phyloP scores from a whole-genome alignment of 2,113 vertebrate genomes.

The Delphinapterus leucas region DNA sequence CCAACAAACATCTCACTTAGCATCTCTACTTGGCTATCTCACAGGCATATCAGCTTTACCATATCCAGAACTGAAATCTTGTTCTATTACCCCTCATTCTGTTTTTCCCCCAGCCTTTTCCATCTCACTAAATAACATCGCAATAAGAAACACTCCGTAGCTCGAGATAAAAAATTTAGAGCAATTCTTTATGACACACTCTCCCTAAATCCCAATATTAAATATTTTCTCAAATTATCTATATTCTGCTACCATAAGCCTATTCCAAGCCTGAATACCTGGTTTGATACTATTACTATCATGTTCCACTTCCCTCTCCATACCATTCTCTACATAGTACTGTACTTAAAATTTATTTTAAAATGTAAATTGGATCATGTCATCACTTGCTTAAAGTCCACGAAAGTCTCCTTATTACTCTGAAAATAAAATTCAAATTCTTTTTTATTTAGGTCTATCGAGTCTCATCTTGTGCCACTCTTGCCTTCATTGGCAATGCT shows the following conservation, averaged over 20 bases:
- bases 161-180: not conserved
- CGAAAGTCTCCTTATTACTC: not conserved
- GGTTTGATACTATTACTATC: not conserved
- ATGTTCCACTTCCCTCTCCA: not conserved
- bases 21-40: not conserved
- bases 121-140: not conserved
- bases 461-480: not conserved
- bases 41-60: not conserved
- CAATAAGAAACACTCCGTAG: not conserved
- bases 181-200: not conserved
- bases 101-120: not conserved
- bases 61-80: not conserved
- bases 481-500: not conserved
- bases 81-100: not conserved
- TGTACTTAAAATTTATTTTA: not conserved
- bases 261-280: not conserved
- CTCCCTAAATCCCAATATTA: not conserved
- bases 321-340: not conserved
- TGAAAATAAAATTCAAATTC: not conserved
- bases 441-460: not conserved
- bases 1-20: accelerated
- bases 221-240: not conserved
- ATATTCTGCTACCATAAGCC: not conserved
- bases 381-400: not conserved
- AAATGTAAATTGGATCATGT: not conserved